phyloP scores from a whole-genome alignment of 2,797 vertebrate genomes.

The Squalus acanthias region DNA sequence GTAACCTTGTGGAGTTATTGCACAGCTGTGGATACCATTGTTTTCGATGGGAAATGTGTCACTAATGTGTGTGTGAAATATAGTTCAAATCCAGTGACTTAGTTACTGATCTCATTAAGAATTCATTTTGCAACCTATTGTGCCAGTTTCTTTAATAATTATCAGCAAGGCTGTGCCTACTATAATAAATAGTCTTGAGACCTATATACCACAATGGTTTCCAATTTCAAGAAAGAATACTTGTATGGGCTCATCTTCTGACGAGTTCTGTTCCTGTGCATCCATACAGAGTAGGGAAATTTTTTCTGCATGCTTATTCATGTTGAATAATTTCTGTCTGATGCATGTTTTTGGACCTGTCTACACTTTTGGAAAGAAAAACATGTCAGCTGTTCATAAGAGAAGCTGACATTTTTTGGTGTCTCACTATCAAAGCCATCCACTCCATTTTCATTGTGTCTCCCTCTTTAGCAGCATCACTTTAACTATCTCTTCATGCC shows the following conservation, averaged over 20 bases:
- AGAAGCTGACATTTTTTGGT: too few relatives aligned
- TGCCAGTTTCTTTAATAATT: not conserved
- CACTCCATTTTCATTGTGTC: not conserved
- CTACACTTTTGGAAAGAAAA: too few relatives aligned
- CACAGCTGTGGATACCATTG: not conserved
- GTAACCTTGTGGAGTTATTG: not conserved
- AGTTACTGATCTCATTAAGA: not conserved
- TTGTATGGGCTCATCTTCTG: not conserved
- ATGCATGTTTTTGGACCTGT: not conserved
- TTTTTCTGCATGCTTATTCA: not conserved
- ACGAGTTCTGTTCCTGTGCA: not conserved
- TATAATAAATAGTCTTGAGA: not conserved
- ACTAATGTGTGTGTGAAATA: not conserved
- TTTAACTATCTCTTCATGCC: too few relatives aligned
- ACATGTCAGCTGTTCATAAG: too few relatives aligned
- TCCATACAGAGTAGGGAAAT: not conserved
- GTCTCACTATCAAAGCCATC: too few relatives aligned
- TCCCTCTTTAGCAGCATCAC: too few relatives aligned
- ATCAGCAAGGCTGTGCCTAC: not conserved
- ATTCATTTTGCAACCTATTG: not conserved
- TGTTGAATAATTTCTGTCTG: not conserved
- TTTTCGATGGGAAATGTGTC: slow-evolving; percentile 5
- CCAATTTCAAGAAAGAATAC: not conserved
- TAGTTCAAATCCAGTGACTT: not conserved
- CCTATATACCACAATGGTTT: not conserved